A percentile compares a stretch with the other conserved stretches of the same genome.
Evolutionary conservation across 1,140 invertebrate species (phyloP).

Genomic region (Yoshiicerus persimilis): DNA sequence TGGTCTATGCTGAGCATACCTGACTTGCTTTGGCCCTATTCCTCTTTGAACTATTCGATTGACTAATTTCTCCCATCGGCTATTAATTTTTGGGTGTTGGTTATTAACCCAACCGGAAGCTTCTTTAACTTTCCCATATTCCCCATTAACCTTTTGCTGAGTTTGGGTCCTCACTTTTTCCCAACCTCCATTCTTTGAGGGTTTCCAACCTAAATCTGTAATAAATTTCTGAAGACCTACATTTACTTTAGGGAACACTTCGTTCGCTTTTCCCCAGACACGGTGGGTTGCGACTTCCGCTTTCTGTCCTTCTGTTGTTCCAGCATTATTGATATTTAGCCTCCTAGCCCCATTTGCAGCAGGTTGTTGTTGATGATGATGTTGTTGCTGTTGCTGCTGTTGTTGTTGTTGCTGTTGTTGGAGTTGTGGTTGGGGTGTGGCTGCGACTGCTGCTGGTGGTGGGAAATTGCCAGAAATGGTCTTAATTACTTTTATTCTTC

Average conservation of each 20-base stretch:
- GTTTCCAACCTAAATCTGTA: background rate
- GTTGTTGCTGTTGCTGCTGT: background rate
- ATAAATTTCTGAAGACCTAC: background rate
- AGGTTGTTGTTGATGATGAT: background rate
- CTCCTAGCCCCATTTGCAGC: background rate
- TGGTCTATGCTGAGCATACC: background rate
- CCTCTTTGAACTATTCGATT: background rate
- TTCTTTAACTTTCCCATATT: background rate
- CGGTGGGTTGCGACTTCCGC: background rate
- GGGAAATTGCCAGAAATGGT: background rate
- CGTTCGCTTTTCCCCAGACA: background rate
- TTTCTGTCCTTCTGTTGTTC: too few species aligned
- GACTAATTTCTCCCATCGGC: background rate
- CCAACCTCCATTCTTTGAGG: background rate
- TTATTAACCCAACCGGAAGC: background rate
- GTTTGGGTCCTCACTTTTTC: background rate
- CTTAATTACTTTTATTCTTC: background rate
- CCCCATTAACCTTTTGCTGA: background rate
- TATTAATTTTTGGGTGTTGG: background rate
- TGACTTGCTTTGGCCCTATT: background rate
- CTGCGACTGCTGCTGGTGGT: background rate
- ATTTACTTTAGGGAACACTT: background rate
- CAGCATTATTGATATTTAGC: background rate
- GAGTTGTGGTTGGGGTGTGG: background rate
- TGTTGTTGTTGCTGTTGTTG: background rate